phyloP scores from a whole-genome alignment of 2,888 invertebrate species.

The Heterodera filipjevi region DNA sequence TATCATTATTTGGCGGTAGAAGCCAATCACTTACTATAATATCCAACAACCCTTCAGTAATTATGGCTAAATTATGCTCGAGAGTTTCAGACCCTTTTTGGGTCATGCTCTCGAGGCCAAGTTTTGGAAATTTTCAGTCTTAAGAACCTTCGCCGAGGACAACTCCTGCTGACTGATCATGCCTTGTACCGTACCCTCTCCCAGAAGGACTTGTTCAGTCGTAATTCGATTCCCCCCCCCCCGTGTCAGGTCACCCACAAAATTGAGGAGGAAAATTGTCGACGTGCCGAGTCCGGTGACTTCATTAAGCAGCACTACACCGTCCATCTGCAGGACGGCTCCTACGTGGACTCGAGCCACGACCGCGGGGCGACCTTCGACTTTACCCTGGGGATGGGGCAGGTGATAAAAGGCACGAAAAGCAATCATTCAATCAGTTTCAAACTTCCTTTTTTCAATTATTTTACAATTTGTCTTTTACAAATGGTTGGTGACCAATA shows the following conservation, averaged over 20 bases:
- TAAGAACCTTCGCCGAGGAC: background rate
- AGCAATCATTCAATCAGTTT: slow-evolving; percentile 5
- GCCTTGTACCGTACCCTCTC: no score
- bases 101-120: no score
- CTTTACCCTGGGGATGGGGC: slow-evolving; percentile 55
- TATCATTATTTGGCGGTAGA: no score
- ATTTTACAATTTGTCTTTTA: background rate
- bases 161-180: slow-evolving; percentile 1
- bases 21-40: no score
- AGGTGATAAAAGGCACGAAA: slow-evolving; percentile 41
- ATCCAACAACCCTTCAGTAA: no score
- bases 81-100: no score
- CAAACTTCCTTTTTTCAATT: background rate
- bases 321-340: slow-evolving; percentile 60
- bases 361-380: slow-evolving; percentile 60
- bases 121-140: background rate
- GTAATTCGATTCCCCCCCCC: background rate
- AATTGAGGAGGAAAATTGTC: slow-evolving; percentile 53
- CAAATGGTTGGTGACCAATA: no score
- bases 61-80: no score
- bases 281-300: slow-evolving; percentile 53
- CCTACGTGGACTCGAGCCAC: slow-evolving; percentile 60
- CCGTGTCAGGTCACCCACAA: slow-evolving; percentile 52
- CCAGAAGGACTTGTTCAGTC: no score
- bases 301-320: slow-evolving; percentile 63